Evolutionary conservation across 2,113 vertebrate species (phyloP), one percentile per base, ranked within the genome.

Genomic region (Pholis gunnellus): DNA sequence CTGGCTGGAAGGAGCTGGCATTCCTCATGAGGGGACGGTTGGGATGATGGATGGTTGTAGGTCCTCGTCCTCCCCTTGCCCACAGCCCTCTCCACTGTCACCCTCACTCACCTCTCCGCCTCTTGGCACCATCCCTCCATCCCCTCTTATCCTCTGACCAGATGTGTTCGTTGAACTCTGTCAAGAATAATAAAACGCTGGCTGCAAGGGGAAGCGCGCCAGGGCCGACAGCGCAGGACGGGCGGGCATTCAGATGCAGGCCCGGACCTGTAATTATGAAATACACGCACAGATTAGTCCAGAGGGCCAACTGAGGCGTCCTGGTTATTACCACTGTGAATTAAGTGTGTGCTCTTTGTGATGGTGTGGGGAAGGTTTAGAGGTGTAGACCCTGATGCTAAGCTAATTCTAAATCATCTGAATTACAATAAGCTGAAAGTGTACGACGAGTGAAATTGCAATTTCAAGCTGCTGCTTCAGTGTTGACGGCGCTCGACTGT

Each of bases 81-180:
- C 92, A 78, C 90, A 81, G 88, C 86, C 76, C 87, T 56, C 78
- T 88, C 82, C 56, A 81, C n/a, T 88, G 90, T 89, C 90, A 57
- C 88, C 84, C 87, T 79, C 91, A 31, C 89, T 92, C 93, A 63
- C 84, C 93, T 92, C 88, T 84, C 84, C 60, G 88, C 88, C 91
- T 82, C 78, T 90, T 93, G 91, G 89, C 91, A 80, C 87, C 71
- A 18, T 89, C 88, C 85, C 85, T 87, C 82, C 88, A 74, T 90
- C 88, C 69, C 89, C 87, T 87, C 92, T 91, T 89, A 92, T 90
- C 61, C 82, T 94, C 82, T 64, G 92, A 95, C 94, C 96, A 97
- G 96, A 97, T 97, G 96, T 96, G 95, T 93, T 90, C 42, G 78
- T 84, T 95, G 96, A 97, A 96, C 95, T 95, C 95, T 96, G 96